Evolutionary conservation across 2,797 vertebrate genomes (phyloP).

Genomic region (Microctenopoma steveboyesi): DNA sequence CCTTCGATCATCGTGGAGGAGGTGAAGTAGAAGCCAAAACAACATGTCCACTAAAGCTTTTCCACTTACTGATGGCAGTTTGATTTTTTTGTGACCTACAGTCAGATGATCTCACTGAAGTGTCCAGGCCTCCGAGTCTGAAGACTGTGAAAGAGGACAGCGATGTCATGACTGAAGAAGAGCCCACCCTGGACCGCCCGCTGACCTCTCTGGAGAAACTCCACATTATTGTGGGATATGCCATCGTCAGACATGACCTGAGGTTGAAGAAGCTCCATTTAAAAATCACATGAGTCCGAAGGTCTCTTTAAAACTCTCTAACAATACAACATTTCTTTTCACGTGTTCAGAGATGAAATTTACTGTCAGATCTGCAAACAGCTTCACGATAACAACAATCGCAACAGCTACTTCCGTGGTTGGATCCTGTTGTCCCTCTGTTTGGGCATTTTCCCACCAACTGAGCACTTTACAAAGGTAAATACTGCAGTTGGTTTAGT

Average conservation of each 20-base stretch:
- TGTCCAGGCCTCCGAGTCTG: constrained; percentile 72
- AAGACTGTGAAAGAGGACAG: constrained; percentile 79
- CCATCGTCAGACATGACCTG: constrained; percentile 88
- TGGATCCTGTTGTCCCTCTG: constrained; percentile 97
- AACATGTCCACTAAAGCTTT: background rate
- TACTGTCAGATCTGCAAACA: constrained; percentile 99
- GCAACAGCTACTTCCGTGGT: constrained; percentile 88
- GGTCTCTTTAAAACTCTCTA: background rate
- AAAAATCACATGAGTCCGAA: background rate
- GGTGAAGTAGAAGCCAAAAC: constrained; percentile 53
- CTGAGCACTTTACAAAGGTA: constrained; percentile 88
- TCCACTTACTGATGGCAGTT: background rate
- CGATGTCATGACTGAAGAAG: constrained; percentile 80
- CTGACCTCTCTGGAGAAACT: constrained; percentile 94
- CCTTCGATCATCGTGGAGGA: constrained; percentile 78
- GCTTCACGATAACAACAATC: constrained; percentile 89
- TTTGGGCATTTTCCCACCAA: constrained; percentile 94
- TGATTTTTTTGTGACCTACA: constrained; percentile 31
- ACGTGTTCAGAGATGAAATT: constrained; percentile 91
- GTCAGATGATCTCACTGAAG: constrained; percentile 59
- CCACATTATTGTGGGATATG: constrained; percentile 91
- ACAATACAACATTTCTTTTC: background rate
- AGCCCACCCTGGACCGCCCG: constrained; percentile 84
- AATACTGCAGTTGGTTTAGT: background rate
- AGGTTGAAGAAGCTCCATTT: constrained; percentile 79